A percentile compares a stretch with the other conserved stretches of the same genome.
phyloP scores from a whole-genome alignment of 2,797 vertebrate genomes.

The Sebastes vulpes region DNA sequence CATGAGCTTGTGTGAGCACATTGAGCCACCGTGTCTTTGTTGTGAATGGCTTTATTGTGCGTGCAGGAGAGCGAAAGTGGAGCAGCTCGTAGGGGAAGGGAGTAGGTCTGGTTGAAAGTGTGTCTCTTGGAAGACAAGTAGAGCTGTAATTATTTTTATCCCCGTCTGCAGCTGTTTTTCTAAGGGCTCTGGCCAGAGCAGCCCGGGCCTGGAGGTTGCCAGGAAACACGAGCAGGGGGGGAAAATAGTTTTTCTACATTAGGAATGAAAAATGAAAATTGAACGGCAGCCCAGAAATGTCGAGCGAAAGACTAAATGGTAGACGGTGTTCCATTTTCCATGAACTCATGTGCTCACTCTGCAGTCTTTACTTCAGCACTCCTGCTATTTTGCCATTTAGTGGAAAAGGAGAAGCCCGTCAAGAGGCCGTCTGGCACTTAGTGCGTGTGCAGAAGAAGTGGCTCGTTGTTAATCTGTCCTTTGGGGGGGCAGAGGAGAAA shows the following conservation, averaged over 20 bases:
- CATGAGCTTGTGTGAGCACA: neutral
- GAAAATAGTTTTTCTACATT: conserved; percentile 89
- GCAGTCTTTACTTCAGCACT: conserved; percentile 39
- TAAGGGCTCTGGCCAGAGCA: conserved; percentile 86
- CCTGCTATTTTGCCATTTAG: conserved; percentile 46
- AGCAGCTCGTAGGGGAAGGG: conserved; percentile 60
- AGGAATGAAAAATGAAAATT: conserved; percentile 84
- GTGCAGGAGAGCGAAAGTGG: conserved; percentile 48
- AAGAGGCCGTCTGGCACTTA: conserved; percentile 21
- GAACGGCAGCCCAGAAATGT: conserved; percentile 86
- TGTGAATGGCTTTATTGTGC: conserved; percentile 63
- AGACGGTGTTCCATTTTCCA: conserved; percentile 87
- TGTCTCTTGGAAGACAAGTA: conserved; percentile 89
- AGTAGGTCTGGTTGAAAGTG: conserved; percentile 63
- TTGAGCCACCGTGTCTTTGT: conserved; percentile 16
- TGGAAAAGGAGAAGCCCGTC: conserved; percentile 63
- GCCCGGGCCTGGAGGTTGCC: conserved; percentile 76
- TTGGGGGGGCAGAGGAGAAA: conserved; percentile 29
- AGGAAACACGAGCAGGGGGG: conserved; percentile 85
- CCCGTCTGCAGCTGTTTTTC: conserved; percentile 89
- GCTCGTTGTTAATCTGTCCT: conserved; percentile 61
- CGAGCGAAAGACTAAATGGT: conserved; percentile 84
- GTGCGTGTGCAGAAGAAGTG: conserved; percentile 38
- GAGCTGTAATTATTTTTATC: conserved; percentile 90
- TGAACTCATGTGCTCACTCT: conserved; percentile 87